A percentile compares a stretch with the other conserved stretches of the same genome.
Conservation (phyloP, 2,113 vertebrate genomes). For the Cairina moschata region DNA sequence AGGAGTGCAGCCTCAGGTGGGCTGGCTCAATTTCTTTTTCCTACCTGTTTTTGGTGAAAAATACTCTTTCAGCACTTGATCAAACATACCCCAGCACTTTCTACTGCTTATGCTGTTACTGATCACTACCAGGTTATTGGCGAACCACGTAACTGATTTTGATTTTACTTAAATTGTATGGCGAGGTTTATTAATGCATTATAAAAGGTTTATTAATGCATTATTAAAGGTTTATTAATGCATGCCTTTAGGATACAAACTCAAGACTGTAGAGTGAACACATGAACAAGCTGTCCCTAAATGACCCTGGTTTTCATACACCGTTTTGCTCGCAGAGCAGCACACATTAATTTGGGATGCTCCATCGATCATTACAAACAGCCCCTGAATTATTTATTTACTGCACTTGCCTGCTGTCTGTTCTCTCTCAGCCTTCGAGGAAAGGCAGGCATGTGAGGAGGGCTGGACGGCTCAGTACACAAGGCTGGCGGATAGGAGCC, state of each 20-base stretch:
- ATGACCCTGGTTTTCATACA: constrained; percentile 4
- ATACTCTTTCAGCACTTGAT: neutral
- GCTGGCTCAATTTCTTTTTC: neutral
- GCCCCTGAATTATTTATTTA: neutral
- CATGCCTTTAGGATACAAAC: neutral
- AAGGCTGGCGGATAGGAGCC: neutral
- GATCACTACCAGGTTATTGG: neutral
- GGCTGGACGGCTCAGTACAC: neutral
- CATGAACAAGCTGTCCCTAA: neutral
- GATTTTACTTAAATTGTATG: neutral
- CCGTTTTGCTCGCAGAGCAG: neutral
- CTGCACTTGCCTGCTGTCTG: neutral
- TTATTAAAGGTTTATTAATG: neutral
- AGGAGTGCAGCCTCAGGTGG: neutral
- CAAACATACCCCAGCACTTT: neutral
- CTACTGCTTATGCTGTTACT: neutral
- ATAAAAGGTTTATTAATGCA: too few species aligned
- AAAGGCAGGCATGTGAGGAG: neutral
- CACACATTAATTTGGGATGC: neutral
- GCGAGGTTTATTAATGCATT: neutral
- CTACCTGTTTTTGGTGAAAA: neutral
- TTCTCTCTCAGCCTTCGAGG: neutral
- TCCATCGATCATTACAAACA: neutral
- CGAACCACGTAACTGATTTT: neutral
- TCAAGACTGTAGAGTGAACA: neutral